A percentile compares a stretch with the other conserved stretches of the same genome.
Conservation (phyloP, 2,888 invertebrate genomes). For the Agriotes lineatus region DNA sequence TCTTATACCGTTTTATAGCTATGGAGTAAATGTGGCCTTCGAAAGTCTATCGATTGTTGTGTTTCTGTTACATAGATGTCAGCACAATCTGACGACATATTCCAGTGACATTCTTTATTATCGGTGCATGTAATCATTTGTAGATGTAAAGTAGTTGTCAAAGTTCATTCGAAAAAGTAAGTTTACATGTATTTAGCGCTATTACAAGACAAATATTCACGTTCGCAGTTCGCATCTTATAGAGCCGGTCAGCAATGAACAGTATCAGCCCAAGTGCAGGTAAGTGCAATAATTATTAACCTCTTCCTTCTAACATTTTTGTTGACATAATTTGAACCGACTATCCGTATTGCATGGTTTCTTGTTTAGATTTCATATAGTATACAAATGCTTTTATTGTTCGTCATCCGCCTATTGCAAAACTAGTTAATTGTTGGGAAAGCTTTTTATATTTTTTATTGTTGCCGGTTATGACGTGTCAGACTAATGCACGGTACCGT, state of each 20-base stretch:
- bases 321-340: background rate
- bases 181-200: constrained; percentile 9
- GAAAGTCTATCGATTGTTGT: no score
- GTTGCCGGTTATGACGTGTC: constrained; percentile 40
- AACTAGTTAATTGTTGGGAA: background rate
- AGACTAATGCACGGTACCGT: constrained; percentile 29
- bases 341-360: background rate
- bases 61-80: background rate
- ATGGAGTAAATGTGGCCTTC: no score
- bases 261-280: constrained; percentile 61
- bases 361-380: background rate
- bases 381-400: background rate
- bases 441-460: constrained; percentile 6
- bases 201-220: background rate
- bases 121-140: constrained; percentile 5
- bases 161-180: constrained; percentile 12
- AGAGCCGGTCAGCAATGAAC: constrained; percentile 65
- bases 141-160: constrained; percentile 9
- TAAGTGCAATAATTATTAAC: constrained; percentile 47
- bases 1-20: no score
- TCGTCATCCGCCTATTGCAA: background rate
- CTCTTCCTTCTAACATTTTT: constrained; percentile 6
- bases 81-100: no score
- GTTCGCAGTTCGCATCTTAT: constrained; percentile 67
- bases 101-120: background rate